Evolutionary conservation across 2,797 vertebrate species (phyloP), one percentile per base, ranked within the genome.

Genomic region (Decapterus maruadsi): DNA sequence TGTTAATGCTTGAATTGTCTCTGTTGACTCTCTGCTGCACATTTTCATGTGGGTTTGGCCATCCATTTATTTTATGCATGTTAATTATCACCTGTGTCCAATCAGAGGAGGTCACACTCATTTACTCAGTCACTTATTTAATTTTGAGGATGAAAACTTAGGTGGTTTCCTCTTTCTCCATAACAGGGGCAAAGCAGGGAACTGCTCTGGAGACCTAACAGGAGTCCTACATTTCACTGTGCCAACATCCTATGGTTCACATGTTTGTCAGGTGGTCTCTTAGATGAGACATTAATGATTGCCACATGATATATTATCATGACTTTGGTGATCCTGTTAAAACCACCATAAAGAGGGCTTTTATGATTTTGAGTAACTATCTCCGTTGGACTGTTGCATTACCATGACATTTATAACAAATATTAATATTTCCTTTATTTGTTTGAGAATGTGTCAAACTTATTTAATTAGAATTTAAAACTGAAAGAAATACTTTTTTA

Each of bases 1-100:
- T 88, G 76, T 80, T 84, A 58, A 72, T 11, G 29, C 42, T 79
- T 81, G 36, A 83, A 75, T 53, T 84, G 77, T 85, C 60, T 86
- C 36, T 79, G 31, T 46, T 78, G 48, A 69, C n/a, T 83, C 48
- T 83, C 48, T 58, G 14, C 65, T 83, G 51, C 36, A 62, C 46
- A 46, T 77, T 57, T 63, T 29, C 16, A 59, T 16, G 57, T 22
- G 26, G 17, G 19, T 42, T 50, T 46, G 50, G 17, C 11, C 17
- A 16, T 38, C 36, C 6, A 54, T 48, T 31, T 6, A 48, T 50
- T n/a, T 38, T 10, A 36, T 61, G 46, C 7, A 46, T 48, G 20
- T 1, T 29, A 19, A 40, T 64, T 17, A 40, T 6, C 13, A 56
- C 4, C 57, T 51, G 17, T 22, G 5, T 69, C 34, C 38, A 29